These are phyloP conservation scores for Ginglymostoma cirratum DNA, from an alignment of 2,113 vertebrate species.

Conservation along the genomic window DNA sequence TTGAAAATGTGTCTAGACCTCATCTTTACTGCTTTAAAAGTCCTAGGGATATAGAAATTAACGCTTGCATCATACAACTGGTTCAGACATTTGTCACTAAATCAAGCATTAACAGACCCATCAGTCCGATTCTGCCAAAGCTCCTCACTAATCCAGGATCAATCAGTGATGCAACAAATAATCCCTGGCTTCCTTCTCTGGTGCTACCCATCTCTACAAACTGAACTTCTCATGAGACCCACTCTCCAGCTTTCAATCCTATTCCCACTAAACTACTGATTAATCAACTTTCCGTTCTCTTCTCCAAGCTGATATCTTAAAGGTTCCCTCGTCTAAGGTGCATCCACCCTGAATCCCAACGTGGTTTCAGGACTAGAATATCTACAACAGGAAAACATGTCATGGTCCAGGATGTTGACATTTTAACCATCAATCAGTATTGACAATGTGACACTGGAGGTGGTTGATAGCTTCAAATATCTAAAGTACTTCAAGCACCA, in stretches of 20 bases:
- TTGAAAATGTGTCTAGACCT: background rate
- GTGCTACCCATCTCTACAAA: background rate
- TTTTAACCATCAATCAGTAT: no score
- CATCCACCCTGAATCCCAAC: no score
- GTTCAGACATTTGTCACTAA: background rate
- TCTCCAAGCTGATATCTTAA: background rate
- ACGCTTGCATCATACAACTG: background rate
- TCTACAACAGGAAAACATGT: no score
- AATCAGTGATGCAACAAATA: background rate
- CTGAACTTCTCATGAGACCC: background rate
- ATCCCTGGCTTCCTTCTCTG: background rate
- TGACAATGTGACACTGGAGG: no score
- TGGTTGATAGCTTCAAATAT: no score
- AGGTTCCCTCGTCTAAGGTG: background rate
- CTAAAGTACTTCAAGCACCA: no score
- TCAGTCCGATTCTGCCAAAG: background rate
- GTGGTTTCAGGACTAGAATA: no score
- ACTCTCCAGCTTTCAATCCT: background rate
- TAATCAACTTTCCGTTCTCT: background rate
- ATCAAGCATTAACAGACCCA: background rate
- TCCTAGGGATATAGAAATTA: background rate
- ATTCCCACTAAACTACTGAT: background rate
- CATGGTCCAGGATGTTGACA: no score
- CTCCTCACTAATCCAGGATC: background rate
- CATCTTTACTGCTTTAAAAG: background rate